Percentiles rank a stretch among this genome's conserved stretches.
Evolutionary conservation across 2,888 invertebrate species (phyloP).

Genomic region (Lasioglossum pauxillum): DNA sequence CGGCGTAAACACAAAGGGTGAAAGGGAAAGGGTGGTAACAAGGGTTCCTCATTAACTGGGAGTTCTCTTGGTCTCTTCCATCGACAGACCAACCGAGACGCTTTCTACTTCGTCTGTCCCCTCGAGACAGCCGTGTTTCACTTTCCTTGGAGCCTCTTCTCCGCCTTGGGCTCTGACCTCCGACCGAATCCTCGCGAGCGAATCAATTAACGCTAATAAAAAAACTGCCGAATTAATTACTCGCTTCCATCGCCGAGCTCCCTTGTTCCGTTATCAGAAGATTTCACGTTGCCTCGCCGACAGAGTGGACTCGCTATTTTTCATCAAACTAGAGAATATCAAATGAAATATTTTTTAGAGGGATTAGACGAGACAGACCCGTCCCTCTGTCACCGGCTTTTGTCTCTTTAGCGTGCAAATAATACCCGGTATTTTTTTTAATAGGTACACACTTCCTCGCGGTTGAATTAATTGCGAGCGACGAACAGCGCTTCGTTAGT

Average conservation of each 20-base stretch:
- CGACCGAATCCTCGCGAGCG: neutral
- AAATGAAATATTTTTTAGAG: constrained; percentile 14
- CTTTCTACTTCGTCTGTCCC: neutral
- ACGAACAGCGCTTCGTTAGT: constrained; percentile 67
- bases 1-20: neutral
- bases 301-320: neutral
- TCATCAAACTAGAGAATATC: neutral
- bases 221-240: constrained; percentile 42
- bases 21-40: constrained; percentile 16
- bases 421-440: constrained; percentile 64
- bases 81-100: neutral
- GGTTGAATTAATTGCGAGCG: constrained; percentile 69
- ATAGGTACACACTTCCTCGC: constrained; percentile 55
- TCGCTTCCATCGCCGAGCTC: neutral
- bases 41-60: constrained; percentile 28
- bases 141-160: neutral
- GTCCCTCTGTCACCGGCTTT: constrained; percentile 40
- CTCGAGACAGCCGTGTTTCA: neutral
- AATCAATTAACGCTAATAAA: constrained; percentile 50
- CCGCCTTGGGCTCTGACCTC: neutral
- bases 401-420: constrained; percentile 67
- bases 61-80: neutral
- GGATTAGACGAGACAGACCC: constrained; percentile 22
- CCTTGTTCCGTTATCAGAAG: neutral
- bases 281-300: neutral